phyloP scores from a whole-genome alignment of 2,113 vertebrate genomes.

The Neodontobutis hainanensis region DNA sequence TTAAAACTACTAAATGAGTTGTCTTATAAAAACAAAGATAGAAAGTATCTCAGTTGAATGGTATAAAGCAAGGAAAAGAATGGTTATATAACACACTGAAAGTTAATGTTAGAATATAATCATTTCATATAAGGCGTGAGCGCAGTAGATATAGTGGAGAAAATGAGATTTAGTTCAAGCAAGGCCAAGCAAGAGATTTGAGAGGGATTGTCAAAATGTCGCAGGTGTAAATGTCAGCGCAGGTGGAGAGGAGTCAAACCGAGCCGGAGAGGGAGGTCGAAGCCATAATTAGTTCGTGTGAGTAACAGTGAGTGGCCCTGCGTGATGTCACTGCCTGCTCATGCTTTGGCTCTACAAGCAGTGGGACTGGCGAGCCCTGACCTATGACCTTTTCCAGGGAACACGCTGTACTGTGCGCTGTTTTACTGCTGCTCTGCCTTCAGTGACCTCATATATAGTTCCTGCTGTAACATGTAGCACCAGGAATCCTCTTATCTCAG shows the following conservation, averaged over 20 bases:
- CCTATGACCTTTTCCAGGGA: conserved; percentile 57
- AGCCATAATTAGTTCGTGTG: conserved; percentile 67
- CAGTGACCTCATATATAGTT: conserved; percentile 12
- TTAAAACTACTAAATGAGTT: too few relatives aligned
- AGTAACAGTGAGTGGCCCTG: conserved; percentile 42
- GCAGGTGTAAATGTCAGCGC: conserved; percentile 63
- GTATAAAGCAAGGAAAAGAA: neutral
- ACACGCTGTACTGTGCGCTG: conserved; percentile 52
- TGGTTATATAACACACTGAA: neutral
- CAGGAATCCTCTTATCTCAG: conserved; percentile 30
- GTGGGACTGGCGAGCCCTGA: conserved; percentile 42
- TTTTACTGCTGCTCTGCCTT: conserved; percentile 46
- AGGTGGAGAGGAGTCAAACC: conserved; percentile 71
- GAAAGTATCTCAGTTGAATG: too few relatives aligned
- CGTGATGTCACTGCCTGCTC: conserved; percentile 58
- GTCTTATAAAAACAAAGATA: too few relatives aligned
- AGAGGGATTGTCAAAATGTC: conserved; percentile 69
- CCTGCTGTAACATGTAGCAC: neutral
- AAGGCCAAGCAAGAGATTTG: conserved; percentile 48
- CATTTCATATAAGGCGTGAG: neutral
- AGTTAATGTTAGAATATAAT: neutral
- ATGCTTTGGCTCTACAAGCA: conserved; percentile 49
- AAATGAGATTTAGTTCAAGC: conserved; percentile 45
- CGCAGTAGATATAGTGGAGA: neutral
- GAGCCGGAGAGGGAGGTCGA: conserved; percentile 53